These are phyloP conservation scores for Eubucco bourcierii DNA, from an alignment of 2,113 vertebrate species.

Conservation along the genomic window DNA sequence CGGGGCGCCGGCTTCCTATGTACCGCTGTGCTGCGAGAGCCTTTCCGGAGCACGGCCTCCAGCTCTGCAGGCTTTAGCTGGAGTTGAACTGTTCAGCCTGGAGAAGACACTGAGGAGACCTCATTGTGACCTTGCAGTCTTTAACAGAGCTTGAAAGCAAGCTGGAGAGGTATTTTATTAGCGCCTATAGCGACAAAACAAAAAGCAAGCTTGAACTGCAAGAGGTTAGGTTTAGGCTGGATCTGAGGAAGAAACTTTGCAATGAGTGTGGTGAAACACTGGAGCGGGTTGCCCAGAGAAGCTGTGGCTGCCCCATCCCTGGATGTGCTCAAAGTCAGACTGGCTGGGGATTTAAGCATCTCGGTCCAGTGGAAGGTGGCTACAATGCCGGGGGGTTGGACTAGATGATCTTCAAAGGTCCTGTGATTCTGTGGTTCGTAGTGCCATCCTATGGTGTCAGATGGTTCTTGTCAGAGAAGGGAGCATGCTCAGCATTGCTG, in stretches of 20 bases:
- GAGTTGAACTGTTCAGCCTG: neutral
- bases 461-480: neutral
- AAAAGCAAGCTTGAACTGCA: neutral
- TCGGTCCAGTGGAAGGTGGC: neutral
- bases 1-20: neutral
- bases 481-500: accelerated
- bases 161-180: neutral
- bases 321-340: neutral
- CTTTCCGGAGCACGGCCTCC: neutral
- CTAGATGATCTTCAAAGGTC: neutral
- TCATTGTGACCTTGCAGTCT: neutral
- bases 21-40: neutral
- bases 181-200: neutral
- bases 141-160: neutral
- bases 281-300: neutral
- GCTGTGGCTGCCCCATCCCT: neutral
- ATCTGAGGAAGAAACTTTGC: neutral
- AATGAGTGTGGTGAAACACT: neutral
- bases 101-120: neutral
- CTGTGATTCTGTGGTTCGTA: neutral
- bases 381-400: accelerated
- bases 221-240: neutral
- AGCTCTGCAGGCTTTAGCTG: neutral
- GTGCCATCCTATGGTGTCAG: accelerated
- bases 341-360: neutral